A percentile compares a stretch with the other conserved stretches of the same genome.
Evolutionary conservation across 2,888 invertebrate genomes (phyloP).

Genomic region (Hirtodrosophila trivittata): DNA sequence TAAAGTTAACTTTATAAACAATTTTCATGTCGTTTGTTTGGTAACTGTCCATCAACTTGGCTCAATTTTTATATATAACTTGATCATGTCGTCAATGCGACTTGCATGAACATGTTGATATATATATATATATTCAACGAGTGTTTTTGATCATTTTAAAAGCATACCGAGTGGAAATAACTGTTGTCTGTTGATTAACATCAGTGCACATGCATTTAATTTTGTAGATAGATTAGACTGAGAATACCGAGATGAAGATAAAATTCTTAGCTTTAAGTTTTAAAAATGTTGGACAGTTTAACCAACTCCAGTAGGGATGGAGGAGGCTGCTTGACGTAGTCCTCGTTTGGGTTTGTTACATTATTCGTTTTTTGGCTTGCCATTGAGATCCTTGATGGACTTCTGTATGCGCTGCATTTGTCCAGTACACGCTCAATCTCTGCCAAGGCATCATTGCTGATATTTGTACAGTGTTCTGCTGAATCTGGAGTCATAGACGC

Average conservation of each 20-base stretch:
- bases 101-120: too few species aligned
- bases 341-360: background rate
- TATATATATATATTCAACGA: too few species aligned
- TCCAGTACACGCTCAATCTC: slow-evolving; percentile 54
- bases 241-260: slow-evolving; percentile 4
- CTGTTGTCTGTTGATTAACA: slow-evolving; percentile 4
- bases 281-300: slow-evolving; percentile 51
- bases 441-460: slow-evolving; percentile 31
- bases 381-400: background rate
- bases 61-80: too few species aligned
- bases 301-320: slow-evolving; percentile 52
- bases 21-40: too few species aligned
- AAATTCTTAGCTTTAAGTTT: slow-evolving; percentile 20
- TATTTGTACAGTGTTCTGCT: background rate
- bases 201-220: slow-evolving; percentile 42
- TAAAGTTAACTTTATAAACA: too few species aligned
- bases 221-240: slow-evolving; percentile 34
- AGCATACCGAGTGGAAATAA: background rate
- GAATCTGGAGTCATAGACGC: background rate
- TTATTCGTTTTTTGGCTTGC: background rate
- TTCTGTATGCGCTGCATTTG: slow-evolving; percentile 41
- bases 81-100: too few species aligned
- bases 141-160: too few species aligned
- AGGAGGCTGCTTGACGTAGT: slow-evolving; percentile 16
- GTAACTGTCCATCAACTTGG: too few species aligned